Conservation (phyloP, 1,140 invertebrate species). For the Drosophila malerkotliana region DNA sequence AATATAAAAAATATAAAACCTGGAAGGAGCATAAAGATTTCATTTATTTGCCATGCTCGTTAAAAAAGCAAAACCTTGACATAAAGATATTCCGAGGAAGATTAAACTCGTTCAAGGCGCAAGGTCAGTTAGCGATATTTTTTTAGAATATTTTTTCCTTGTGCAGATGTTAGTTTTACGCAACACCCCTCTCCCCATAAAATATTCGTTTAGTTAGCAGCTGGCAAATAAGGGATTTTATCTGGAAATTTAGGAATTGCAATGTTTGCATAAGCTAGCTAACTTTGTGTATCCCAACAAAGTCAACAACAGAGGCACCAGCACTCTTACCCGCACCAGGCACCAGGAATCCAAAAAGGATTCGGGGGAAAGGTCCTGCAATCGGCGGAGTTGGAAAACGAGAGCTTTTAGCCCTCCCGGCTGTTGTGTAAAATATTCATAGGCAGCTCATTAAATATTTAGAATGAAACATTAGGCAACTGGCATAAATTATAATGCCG, state of each 20-base stretch:
- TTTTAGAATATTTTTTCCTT: not conserved
- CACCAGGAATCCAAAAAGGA: slow-evolving; percentile 6
- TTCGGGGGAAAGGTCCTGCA: slow-evolving; percentile 2
- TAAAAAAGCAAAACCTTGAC: slow-evolving; percentile 25
- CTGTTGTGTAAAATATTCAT: slow-evolving; percentile 38
- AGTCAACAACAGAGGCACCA: slow-evolving; percentile 20
- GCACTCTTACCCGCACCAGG: not conserved
- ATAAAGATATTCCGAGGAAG: not conserved
- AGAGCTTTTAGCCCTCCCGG: slow-evolving; percentile 12
- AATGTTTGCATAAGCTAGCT: slow-evolving; percentile 35
- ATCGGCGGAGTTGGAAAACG: not conserved
- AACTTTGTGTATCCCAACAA: slow-evolving; percentile 18
- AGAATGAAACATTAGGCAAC: slow-evolving; percentile 34
- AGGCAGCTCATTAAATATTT: slow-evolving; percentile 49
- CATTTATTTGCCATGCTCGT: slow-evolving; percentile 32
- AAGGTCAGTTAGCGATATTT: slow-evolving; percentile 1
- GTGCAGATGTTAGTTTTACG: not conserved
- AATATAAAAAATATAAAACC: slow-evolving; percentile 50
- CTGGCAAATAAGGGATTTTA: slow-evolving; percentile 18
- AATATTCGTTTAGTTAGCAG: slow-evolving; percentile 18
- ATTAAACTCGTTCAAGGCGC: slow-evolving; percentile 7
- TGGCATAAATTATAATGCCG: slow-evolving; percentile 44
- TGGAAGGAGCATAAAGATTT: slow-evolving; percentile 25
- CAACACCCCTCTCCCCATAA: not conserved
- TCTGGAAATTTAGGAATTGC: slow-evolving; percentile 33